Percentiles rank a stretch among this genome's conserved stretches.
Conservation (phyloP, 2,797 vertebrate genomes). For the Caiman crocodilus region DNA sequence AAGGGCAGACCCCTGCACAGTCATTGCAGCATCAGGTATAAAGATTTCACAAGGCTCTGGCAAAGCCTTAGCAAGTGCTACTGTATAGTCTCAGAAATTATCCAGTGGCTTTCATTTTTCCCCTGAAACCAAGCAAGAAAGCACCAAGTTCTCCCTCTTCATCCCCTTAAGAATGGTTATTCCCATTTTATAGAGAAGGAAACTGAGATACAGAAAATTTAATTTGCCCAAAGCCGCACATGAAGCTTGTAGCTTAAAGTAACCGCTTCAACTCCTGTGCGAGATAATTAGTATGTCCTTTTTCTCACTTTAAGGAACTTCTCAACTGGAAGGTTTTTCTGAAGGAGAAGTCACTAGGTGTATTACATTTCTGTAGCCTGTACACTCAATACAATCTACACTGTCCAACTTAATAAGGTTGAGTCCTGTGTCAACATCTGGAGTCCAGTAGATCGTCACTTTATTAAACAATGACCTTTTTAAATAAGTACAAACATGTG, state of each 20-base stretch:
- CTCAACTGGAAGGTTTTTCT: background rate
- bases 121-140: background rate
- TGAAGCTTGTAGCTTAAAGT: background rate
- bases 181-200: background rate
- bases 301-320: constrained; percentile 3
- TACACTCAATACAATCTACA: background rate
- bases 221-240: background rate
- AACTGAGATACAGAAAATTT: constrained; percentile 15
- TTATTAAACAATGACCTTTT: constrained; percentile 16
- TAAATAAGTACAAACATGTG: background rate
- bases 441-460: background rate
- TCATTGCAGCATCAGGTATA: background rate
- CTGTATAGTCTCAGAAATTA: background rate
- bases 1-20: background rate
- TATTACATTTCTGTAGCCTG: background rate
- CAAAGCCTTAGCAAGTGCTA: background rate
- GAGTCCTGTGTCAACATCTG: background rate
- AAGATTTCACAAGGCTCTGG: background rate
- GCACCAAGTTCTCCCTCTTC: background rate
- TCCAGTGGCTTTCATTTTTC: background rate
- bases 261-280: background rate
- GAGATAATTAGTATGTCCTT: constrained; percentile 11
- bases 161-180: background rate
- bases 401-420: constrained; percentile 1
- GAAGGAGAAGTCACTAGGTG: background rate